Evolutionary conservation across 2,888 invertebrate species (phyloP), one percentile per base, ranked within the genome.

Genomic region (Diarsia rubi): DNA sequence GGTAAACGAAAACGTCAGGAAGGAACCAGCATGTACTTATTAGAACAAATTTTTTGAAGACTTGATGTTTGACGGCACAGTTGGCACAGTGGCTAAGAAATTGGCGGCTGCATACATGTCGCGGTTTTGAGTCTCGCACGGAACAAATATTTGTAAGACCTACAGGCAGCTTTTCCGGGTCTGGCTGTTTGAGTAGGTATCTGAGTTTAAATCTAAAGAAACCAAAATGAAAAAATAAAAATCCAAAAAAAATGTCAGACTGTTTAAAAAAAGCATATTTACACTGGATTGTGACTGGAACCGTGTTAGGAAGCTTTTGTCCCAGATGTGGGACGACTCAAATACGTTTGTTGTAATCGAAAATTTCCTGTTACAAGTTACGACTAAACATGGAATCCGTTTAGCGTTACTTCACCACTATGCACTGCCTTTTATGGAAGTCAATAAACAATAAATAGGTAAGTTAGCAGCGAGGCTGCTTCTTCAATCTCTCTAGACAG

Each of bases 341-440:
- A n/a, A 49, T 3, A 9, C 21, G 21, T 21, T 47, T 60, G 27
- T 19, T 11, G n/a, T 27, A n/a, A 71, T 44, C 16, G 27, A 27
- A 74, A 52, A 52, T 45, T 4, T 49, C 16, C 27, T 42, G 27
- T 73, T 44, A 74, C 60, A 60, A 49, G 42, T 49, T 42, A 72
- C 12, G n/a, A 37, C 59, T 27, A 27, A n/a, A 16, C 27, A 59
- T 16, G 73, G 47, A 42, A 73, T 27, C 5, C 4, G 11, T 72
- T 57, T 54, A 57, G 21, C 19, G 31, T 47, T 45, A 47, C 3
- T 12, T 12, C 21, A n/a, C 27, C 16, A 16, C 52, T 52, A 24
- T 1, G 6, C 21, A 16, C 21, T 16, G 4, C 3, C 24, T 42
- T 49, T 4, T 27, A 63, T 2, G n/a, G 27, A 27, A 45, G 6